Conservation (phyloP, 2,797 vertebrate species). For the Sarcoramphus papa region DNA sequence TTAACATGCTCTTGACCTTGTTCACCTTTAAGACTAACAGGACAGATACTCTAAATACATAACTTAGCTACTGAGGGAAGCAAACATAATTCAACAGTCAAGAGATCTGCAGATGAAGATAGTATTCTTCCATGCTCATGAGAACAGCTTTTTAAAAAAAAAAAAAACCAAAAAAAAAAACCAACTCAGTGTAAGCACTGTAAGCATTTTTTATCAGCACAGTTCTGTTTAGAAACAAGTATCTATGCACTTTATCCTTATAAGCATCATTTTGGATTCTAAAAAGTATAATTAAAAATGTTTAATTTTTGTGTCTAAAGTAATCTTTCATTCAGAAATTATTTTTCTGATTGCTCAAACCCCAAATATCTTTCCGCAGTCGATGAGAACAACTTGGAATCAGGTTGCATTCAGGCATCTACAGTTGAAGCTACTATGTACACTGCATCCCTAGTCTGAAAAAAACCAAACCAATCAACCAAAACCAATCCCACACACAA, state of each 20-base stretch:
- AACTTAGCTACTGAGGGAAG: neutral
- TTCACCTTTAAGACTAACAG: neutral
- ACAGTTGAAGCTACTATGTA: neutral
- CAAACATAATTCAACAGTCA: neutral
- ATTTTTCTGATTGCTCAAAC: neutral
- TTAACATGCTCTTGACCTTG: neutral
- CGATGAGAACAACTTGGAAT: neutral
- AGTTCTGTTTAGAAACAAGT: neutral
- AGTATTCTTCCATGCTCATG: neutral
- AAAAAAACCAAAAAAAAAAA: neutral
- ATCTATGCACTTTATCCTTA: neutral
- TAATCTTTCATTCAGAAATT: neutral
- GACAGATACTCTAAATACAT: neutral
- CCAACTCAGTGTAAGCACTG: neutral
- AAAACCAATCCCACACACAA: neutral
- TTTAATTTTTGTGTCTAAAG: neutral
- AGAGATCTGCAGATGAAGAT: neutral
- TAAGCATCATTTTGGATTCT: neutral
- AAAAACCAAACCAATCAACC: neutral
- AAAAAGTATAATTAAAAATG: neutral
- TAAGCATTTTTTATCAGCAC: neutral
- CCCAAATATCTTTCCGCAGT: neutral
- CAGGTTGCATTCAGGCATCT: neutral
- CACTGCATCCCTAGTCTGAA: neutral
- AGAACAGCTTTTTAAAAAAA: neutral